A percentile compares a stretch with the other conserved stretches of the same genome.
Evolutionary conservation across 2,888 invertebrate genomes (phyloP).

Genomic region (Strigamia crassipes): DNA sequence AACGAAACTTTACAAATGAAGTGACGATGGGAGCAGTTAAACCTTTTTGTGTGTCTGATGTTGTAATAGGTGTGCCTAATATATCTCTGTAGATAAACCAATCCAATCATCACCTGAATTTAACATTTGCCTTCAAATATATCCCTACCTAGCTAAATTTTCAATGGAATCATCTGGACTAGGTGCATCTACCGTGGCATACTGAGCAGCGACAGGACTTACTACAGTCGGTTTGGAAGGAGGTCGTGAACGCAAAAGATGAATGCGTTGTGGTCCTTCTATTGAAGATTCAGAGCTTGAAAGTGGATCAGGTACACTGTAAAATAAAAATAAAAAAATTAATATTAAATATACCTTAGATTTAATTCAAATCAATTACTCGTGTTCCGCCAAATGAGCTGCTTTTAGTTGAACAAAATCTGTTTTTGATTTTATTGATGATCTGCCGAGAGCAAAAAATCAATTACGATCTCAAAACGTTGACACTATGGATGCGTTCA

Average conservation of each 20-base stretch:
- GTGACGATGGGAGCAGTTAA: slow-evolving; percentile 6
- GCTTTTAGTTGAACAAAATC: not conserved
- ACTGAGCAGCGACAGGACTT: not conserved
- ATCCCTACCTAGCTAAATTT: not conserved
- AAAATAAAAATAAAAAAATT: not conserved
- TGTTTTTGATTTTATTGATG: not conserved
- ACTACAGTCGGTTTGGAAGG: slow-evolving; percentile 3
- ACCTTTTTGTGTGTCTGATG: not conserved
- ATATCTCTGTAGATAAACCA: not conserved
- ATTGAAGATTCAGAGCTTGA: not conserved
- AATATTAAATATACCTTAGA: not conserved
- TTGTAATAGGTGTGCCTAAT: not conserved
- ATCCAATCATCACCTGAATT: not conserved
- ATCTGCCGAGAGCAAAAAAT: not conserved
- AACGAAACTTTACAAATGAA: slow-evolving; percentile 1
- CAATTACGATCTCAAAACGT: not conserved
- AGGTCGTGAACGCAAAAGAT: not conserved
- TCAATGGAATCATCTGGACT: slow-evolving; percentile 25
- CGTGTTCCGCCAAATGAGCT: not conserved
- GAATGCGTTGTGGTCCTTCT: not conserved
- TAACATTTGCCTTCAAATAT: not conserved
- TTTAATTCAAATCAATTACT: not conserved
- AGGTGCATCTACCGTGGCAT: not conserved
- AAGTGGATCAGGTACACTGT: not conserved
- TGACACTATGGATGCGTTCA: too few relatives aligned